Evolutionary conservation across 2,797 vertebrate species (phyloP).

Genomic region (Geotrypetes seraphini): DNA sequence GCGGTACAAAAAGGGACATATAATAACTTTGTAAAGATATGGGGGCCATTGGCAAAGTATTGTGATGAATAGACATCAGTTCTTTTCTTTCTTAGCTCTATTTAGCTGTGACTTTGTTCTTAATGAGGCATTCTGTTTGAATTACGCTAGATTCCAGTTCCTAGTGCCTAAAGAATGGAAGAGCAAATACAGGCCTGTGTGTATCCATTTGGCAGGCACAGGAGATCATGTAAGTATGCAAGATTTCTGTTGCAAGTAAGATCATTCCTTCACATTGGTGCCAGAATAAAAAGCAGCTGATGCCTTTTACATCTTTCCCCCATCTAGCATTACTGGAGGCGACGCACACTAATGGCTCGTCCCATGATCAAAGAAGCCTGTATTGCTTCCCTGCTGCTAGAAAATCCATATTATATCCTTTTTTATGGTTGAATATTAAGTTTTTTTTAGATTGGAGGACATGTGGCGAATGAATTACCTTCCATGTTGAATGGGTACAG

Average conservation of each 20-base stretch:
- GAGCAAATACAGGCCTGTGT: slow-evolving; percentile 77
- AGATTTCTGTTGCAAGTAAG: background rate
- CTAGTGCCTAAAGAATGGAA: slow-evolving; percentile 87
- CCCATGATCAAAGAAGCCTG: slow-evolving; percentile 95
- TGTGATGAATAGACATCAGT: too few species aligned
- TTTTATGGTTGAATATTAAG: slow-evolving; percentile 10
- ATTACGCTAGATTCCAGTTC: slow-evolving; percentile 81
- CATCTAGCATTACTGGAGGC: slow-evolving; percentile 84
- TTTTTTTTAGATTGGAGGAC: slow-evolving; percentile 1
- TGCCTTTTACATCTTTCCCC: too few species aligned
- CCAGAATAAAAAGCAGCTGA: too few species aligned
- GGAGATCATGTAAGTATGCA: slow-evolving; percentile 83
- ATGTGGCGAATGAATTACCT: background rate
- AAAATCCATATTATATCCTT: slow-evolving; percentile 99
- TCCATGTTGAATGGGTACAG: background rate
- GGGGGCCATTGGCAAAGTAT: too few species aligned
- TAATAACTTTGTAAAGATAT: too few species aligned
- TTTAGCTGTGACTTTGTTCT: too few species aligned
- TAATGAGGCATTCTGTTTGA: too few species aligned
- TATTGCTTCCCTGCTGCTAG: slow-evolving; percentile 88
- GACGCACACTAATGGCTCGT: slow-evolving; percentile 84
- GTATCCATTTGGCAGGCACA: slow-evolving; percentile 91
- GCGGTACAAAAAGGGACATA: too few species aligned
- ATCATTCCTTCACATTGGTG: too few species aligned
- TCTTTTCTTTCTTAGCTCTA: too few species aligned